Evolutionary conservation across 2,888 invertebrate genomes (phyloP).

Genomic region (Andrena marginata): DNA sequence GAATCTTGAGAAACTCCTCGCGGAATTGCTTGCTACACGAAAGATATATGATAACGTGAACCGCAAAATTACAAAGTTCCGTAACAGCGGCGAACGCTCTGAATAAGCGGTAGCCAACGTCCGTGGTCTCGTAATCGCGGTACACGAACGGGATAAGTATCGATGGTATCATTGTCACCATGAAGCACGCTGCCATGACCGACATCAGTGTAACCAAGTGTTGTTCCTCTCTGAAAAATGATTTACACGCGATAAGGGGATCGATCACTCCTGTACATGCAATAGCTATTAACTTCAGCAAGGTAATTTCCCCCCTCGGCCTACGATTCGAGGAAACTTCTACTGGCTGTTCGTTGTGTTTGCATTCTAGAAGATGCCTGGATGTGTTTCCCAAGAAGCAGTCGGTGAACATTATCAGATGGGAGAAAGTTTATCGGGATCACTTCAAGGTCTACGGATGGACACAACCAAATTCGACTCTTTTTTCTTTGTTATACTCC

Average conservation of each 20-base stretch:
- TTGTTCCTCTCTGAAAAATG: slow-evolving; percentile 64
- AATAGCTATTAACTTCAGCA: background rate
- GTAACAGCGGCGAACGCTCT: slow-evolving; percentile 44
- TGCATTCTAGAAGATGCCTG: background rate
- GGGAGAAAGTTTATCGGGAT: background rate
- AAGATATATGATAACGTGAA: slow-evolving; percentile 57
- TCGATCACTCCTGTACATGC: slow-evolving; percentile 7
- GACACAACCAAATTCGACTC: too few relatives aligned
- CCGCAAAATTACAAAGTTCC: slow-evolving; percentile 58
- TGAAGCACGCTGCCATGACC: slow-evolving; percentile 57
- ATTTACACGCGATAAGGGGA: slow-evolving; percentile 21
- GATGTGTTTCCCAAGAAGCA: background rate
- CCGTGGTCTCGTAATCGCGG: slow-evolving; percentile 12
- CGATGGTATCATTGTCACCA: slow-evolving; percentile 59
- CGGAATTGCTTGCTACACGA: slow-evolving; percentile 63
- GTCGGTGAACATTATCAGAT: background rate
- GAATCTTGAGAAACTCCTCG: slow-evolving; percentile 46
- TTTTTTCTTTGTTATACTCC: background rate
- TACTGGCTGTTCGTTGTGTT: background rate
- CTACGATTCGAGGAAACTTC: background rate
- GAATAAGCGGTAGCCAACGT: slow-evolving; percentile 44
- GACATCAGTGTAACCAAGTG: slow-evolving; percentile 65
- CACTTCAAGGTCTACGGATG: background rate
- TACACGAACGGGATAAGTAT: slow-evolving; percentile 48
- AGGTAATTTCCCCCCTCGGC: background rate